Base-by-base conservation (phyloP, 2,888 invertebrate genomes). In the Drosophila quinaria region DNA sequence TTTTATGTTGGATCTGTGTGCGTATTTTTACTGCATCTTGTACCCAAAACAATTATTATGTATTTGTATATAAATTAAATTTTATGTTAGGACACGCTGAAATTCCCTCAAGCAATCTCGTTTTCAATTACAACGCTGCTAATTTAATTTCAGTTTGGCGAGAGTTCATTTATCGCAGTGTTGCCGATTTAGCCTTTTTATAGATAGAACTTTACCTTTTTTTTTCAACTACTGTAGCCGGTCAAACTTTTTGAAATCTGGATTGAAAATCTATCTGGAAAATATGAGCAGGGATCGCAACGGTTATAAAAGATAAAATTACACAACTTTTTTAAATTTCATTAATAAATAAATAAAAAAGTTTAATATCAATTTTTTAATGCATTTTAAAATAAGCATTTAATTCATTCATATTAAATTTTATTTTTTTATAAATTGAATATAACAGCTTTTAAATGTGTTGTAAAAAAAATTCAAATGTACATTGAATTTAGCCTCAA, bases 41-140 rank as follows among this genome's bases (percentile, higher is more conserved):
- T 58, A 58, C 29, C 54, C 10, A 46, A 46, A 37, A 46, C 17
- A 11, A 35, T 59, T 13, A 39, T 55, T 31, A 42, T 51, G 54
- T 52, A 39, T 56, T 35, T 58, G 52, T 62, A 37, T 65, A 33
- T 59, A 33, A 60, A 83, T 81, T 78, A 62, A 70, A 83, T 76
- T 85, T 68, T 68, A 70, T 56, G 62, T 64, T 50, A 55, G 56
- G 35, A 51, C 51, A 44, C 50, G 55, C 50, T 25, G 41, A 31
- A 64, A 61, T 31, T 58, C 66, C 76, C 81, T 74, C 51, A 74
- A 78, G 75, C 74, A 80, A 75, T 87, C 56, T 63, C 49, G 25
- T 75, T 82, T 80, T 70, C 80, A 84, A 88, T 84, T 79, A 87
- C n/a, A 44, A 41, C 65, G 59, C 31, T 47, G 17, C 55, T 78